Percentiles rank a stretch among this genome's conserved stretches.
Evolutionary conservation across 2,797 vertebrate species (phyloP).

Genomic region (Euthynnus affinis): DNA sequence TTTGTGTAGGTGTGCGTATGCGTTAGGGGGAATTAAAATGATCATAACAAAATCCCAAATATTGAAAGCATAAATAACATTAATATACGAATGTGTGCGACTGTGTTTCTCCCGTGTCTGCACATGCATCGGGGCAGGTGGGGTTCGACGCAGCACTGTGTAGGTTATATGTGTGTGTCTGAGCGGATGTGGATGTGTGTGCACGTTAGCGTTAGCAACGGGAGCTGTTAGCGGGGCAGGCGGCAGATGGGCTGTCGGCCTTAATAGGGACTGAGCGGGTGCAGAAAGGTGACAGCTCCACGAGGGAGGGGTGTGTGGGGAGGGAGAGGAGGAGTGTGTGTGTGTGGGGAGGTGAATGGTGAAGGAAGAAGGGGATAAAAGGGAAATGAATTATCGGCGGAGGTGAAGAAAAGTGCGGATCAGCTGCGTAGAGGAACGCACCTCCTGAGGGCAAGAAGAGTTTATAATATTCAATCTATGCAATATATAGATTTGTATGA

Average conservation of each 20-base stretch:
- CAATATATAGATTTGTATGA: not conserved
- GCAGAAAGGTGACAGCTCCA: constrained; percentile 85
- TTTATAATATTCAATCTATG: constrained; percentile 31
- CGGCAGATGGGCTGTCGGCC: constrained; percentile 89
- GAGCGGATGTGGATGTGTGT: constrained; percentile 73
- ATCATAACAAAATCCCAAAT: constrained; percentile 28
- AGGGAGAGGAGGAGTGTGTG: constrained; percentile 39
- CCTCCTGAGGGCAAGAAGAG: constrained; percentile 18
- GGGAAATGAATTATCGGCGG: constrained; percentile 72
- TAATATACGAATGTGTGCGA: constrained; percentile 34
- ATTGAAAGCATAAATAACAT: constrained; percentile 3
- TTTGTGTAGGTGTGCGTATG: not conserved
- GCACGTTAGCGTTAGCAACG: constrained; percentile 79
- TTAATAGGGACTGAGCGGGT: constrained; percentile 87
- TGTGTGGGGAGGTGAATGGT: constrained; percentile 40
- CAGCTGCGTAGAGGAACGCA: constrained; percentile 47
- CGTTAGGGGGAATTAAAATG: constrained; percentile 3
- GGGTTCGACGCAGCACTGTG: constrained; percentile 58
- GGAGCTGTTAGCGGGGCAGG: constrained; percentile 83
- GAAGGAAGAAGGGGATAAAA: constrained; percentile 68
- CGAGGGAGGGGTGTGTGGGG: constrained; percentile 68
- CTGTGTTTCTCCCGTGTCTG: constrained; percentile 24
- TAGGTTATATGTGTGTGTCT: constrained; percentile 60
- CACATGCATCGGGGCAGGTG: constrained; percentile 66
- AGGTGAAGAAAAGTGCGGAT: constrained; percentile 68